Conservation (phyloP, 2,113 vertebrate species). For the Anguilla rostrata region DNA sequence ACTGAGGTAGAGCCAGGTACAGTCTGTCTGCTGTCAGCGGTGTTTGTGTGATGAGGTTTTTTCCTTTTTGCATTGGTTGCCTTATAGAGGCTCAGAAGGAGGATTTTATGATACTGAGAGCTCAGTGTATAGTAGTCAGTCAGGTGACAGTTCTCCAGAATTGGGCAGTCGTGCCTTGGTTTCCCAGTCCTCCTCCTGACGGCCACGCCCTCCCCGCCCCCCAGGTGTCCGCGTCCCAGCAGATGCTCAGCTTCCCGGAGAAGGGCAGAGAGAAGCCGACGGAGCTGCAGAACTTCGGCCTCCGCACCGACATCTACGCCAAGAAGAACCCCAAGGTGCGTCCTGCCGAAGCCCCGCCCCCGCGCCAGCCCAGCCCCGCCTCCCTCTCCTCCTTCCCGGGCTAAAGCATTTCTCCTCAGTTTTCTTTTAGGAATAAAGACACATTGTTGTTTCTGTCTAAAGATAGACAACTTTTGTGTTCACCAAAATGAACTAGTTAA, state of each 20-base stretch:
- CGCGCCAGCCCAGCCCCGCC: not conserved
- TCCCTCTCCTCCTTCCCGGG: not conserved
- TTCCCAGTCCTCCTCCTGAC: not conserved
- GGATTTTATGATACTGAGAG: too few species aligned
- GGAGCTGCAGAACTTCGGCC: constrained; percentile 94
- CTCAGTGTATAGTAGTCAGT: not conserved
- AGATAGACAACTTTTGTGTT: too few species aligned
- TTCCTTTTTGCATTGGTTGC: too few species aligned
- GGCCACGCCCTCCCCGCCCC: not conserved
- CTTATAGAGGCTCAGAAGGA: too few species aligned
- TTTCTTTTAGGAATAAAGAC: not conserved
- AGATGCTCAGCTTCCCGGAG: constrained; percentile 89
- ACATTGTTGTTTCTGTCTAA: not conserved
- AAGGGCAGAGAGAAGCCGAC: constrained; percentile 90
- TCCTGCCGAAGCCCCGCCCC: not conserved
- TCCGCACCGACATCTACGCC: constrained; percentile 89
- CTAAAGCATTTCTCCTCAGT: not conserved
- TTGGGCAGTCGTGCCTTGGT: not conserved
- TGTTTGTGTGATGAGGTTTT: too few species aligned
- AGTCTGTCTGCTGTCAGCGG: too few species aligned
- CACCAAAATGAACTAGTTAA: too few species aligned
- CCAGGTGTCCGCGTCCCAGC: constrained; percentile 88
- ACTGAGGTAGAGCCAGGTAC: not conserved
- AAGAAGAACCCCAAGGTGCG: constrained; percentile 90
- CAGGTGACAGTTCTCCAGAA: not conserved